Conservation (phyloP, 1,140 invertebrate species). For the Drosophila bocqueti region DNA sequence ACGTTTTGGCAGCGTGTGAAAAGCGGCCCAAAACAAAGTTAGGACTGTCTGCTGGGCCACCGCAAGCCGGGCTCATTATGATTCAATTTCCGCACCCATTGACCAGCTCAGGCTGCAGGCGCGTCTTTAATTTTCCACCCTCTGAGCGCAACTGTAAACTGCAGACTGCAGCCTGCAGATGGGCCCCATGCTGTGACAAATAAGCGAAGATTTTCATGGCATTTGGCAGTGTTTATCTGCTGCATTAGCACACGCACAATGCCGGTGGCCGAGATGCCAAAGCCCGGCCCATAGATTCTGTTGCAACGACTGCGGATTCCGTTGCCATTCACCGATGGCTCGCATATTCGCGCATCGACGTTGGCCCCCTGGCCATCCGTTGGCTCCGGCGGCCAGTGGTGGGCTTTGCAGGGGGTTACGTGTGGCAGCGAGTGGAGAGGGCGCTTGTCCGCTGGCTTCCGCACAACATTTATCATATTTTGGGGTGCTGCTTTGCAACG, state of each 20-base stretch:
- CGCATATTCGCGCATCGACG: constrained; percentile 73
- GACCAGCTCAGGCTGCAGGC: constrained; percentile 18
- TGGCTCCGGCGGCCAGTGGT: constrained; percentile 7
- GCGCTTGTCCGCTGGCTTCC: constrained; percentile 51
- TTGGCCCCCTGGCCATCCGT: constrained; percentile 38
- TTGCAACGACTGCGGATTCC: constrained; percentile 56
- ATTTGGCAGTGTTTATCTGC: constrained; percentile 74
- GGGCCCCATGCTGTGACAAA: constrained; percentile 62
- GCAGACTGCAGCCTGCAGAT: neutral
- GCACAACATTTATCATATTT: constrained; percentile 83
- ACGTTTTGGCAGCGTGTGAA: constrained; percentile 80
- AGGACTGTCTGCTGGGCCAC: constrained; percentile 44
- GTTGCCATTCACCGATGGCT: constrained; percentile 65
- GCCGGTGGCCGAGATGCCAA: constrained; percentile 44
- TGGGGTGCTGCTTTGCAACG: constrained; percentile 32
- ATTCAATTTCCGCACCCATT: constrained; percentile 49
- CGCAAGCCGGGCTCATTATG: constrained; percentile 48
- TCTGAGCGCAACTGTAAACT: neutral
- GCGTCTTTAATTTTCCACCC: constrained; percentile 36
- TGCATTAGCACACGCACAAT: constrained; percentile 69
- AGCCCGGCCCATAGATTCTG: constrained; percentile 36
- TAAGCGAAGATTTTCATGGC: constrained; percentile 68
- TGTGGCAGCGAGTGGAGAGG: neutral
- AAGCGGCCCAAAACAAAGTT: constrained; percentile 76
- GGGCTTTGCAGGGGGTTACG: neutral